Evolutionary conservation across 2,888 invertebrate species (phyloP), one percentile per base, ranked within the genome.

Genomic region (Andrena flavipes): DNA sequence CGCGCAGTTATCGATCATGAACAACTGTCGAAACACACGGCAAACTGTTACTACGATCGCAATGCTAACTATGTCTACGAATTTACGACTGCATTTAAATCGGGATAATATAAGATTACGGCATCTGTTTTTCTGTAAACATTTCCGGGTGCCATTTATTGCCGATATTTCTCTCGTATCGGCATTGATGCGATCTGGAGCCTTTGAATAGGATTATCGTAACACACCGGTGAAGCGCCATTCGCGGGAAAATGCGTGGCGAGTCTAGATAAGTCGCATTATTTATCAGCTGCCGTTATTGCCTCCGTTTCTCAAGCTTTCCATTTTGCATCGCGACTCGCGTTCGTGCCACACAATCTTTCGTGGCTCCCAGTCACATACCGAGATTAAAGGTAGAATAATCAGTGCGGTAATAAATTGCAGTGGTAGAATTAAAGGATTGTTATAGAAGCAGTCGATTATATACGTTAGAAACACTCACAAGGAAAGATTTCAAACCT

Each of bases 1-100:
- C 89, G 99, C 99, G 95, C 99, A 99, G 96, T 99, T 99, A 96
- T 99, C 99, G 95, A 99, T 99, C 98, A 99, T 99, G 96, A 99
- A 99, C 95, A 99, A 96, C 99, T 99, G 96, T 68, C 62, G 96
- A 95, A 35, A 56, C 8, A 70, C 35, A 72, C 0, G 13, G 54
- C 80, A 69, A 29, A 20, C 16, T 29, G 33, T 62, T 62, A 62
- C 3, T 7, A 16, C 13, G 42, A 16, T 42, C 42, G 16, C 13
- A 8, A 23, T 2, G 2, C 16, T 49, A 29, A 2, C 1, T 4
- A 10, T 20, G n/a, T 20, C 51, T 51, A 51, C 26, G 56, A 26
- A 23, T 20, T 23, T 56, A 56, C 23, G 54, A 10, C 10, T 4
- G 10, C 23, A 8, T 20, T 51, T 51, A 51, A 20, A 8, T 20